Evolutionary conservation across 2,888 invertebrate species (phyloP), one percentile per base, ranked within the genome.

Genomic region (Agrypnus murinus): DNA sequence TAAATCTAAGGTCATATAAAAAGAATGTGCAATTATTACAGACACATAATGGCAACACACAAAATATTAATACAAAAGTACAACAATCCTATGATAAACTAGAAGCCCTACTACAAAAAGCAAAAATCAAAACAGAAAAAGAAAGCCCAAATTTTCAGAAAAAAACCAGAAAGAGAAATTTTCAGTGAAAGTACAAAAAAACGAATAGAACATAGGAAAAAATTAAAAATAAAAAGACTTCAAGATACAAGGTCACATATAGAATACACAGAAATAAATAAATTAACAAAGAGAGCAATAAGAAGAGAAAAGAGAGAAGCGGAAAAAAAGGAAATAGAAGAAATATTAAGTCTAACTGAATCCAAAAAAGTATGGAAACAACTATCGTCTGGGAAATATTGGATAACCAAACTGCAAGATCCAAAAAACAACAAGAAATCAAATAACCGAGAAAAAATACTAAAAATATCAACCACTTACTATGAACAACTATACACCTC

Each of bases 251-350:
- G 12, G 32, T 5, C 45, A n/a, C 45, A 17, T n/a, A 14, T 45
- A 45, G 45, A 25, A 48, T 48, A 48, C 31, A 31, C 48, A 31
- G 48, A 48, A 48, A 48, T 48, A 48, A 48, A 48, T 12, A 31
- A 48, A 48, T n/a, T 48, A 31, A 19, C 25, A 19, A 48, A 48
- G 12, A 25, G 48, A 48, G 48, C 48, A 14, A 48, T 48, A 48
- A 48, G 48, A 3, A n/a, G 10, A 5, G 25, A 25, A 48, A 46
- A 19, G n/a, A 4, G 17, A 46, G 15, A 46, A 17, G 5, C 4
- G 15, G 46, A 46, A 46, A 4, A 15, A 46, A 46, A n/a, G 4
- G 15, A 46, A 15, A 46, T 46, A 7, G 17, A 46, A 19, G 46
- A 46, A 46, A 7, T 17, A 19, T 46, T 46, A 46, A 46, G 15